Evolutionary conservation across 2,797 vertebrate genomes (phyloP).

Genomic region (Esox masquinongy): DNA sequence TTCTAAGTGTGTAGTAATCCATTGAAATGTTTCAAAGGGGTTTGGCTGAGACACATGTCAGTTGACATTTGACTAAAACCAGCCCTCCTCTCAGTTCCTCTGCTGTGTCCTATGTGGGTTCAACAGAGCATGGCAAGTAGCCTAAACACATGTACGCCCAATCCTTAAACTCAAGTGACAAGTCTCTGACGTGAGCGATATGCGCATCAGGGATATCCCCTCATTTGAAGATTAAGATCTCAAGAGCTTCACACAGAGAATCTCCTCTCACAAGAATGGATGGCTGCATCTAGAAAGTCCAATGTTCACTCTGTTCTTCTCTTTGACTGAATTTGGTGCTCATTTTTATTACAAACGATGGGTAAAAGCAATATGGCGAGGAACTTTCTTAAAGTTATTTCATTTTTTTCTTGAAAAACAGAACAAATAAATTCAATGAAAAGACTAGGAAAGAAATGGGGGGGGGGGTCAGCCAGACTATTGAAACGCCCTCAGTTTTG

Average conservation of each 20-base stretch:
- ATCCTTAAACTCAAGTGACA: neutral
- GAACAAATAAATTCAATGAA: neutral
- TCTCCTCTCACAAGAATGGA: neutral
- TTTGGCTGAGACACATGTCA: slow-evolving; percentile 1
- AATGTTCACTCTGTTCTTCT: neutral
- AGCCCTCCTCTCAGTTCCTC: slow-evolving; percentile 5
- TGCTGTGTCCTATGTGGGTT: neutral
- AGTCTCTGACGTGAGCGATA: neutral
- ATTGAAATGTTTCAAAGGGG: neutral
- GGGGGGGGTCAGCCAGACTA: neutral
- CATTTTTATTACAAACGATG: neutral
- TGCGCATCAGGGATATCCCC: neutral
- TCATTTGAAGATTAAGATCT: neutral
- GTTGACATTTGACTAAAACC: neutral
- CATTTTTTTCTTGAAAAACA: neutral
- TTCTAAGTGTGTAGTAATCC: neutral
- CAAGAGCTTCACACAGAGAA: neutral
- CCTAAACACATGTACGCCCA: neutral
- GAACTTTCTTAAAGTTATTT: neutral
- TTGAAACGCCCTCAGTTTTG: neutral
- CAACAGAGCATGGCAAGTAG: neutral
- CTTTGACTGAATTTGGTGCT: neutral
- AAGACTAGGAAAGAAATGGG: neutral
- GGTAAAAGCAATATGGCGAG: neutral
- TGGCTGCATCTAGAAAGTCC: neutral